Percentiles rank a stretch among this genome's conserved stretches.
Conservation (phyloP, 2,888 invertebrate genomes). For the Argyresthia goedartella region DNA sequence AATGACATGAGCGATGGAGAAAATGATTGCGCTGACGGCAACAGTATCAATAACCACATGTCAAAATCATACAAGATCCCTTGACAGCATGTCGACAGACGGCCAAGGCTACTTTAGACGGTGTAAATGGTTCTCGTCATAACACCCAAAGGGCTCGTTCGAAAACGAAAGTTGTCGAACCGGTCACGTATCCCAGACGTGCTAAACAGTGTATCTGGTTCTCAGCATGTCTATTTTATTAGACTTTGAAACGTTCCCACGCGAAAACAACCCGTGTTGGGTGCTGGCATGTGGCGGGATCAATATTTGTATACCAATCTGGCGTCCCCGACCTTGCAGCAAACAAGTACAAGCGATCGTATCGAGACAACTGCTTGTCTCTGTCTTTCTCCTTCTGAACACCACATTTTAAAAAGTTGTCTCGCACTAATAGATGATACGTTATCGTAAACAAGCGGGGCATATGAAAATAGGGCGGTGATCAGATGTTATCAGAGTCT, state of each 20-base stretch:
- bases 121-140: too few relatives aligned
- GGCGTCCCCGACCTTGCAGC: conserved; percentile 42
- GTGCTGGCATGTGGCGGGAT: conserved; percentile 50
- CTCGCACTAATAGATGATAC: too few relatives aligned
- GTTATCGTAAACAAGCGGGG: neutral
- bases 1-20: too few relatives aligned
- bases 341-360: neutral
- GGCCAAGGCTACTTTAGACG: too few relatives aligned
- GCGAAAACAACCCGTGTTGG: conserved; percentile 29
- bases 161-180: conserved; percentile 35
- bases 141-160: conserved; percentile 12
- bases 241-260: conserved; percentile 38
- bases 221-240: conserved; percentile 19
- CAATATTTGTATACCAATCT: conserved; percentile 57
- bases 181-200: conserved; percentile 25
- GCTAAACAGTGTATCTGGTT: conserved; percentile 47
- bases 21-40: too few relatives aligned
- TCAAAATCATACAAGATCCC: too few relatives aligned
- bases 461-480: neutral
- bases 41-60: too few relatives aligned
- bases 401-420: too few relatives aligned
- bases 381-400: too few relatives aligned
- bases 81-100: too few relatives aligned
- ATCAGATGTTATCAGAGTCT: neutral
- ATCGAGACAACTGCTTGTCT: too few relatives aligned